These are phyloP conservation scores for Poecilia wingei DNA, from an alignment of 2,797 vertebrate genomes.

Conservation along the genomic window DNA sequence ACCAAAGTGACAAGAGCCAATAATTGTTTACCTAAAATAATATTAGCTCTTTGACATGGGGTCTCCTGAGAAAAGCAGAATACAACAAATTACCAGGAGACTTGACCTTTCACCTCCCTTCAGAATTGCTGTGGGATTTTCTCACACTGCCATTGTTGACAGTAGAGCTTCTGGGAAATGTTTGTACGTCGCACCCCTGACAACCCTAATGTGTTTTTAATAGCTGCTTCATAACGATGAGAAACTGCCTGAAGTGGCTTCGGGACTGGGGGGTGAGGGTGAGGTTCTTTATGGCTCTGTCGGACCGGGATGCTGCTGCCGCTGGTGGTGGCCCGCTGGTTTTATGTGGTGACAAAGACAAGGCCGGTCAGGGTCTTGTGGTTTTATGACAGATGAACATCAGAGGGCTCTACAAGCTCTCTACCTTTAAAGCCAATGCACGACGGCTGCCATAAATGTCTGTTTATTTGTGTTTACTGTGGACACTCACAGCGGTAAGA, in stretches of 20 bases:
- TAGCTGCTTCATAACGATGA: slow-evolving; percentile 80
- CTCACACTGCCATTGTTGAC: slow-evolving; percentile 41
- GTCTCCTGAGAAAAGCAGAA: slow-evolving; percentile 24
- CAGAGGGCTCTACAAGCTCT: slow-evolving; percentile 45
- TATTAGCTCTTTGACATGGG: slow-evolving; percentile 12
- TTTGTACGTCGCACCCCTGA: slow-evolving; percentile 60
- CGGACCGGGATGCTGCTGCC: slow-evolving; percentile 35
- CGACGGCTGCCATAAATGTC: slow-evolving; percentile 48
- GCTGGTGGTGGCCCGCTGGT: slow-evolving; percentile 57
- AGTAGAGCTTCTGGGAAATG: slow-evolving; percentile 60
- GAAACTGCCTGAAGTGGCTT: slow-evolving; percentile 69
- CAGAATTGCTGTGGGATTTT: slow-evolving; percentile 56
- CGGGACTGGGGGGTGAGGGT: slow-evolving; percentile 41
- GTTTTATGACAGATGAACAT: slow-evolving; percentile 69
- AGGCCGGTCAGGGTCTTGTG: slow-evolving; percentile 62
- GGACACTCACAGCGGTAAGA: slow-evolving; percentile 4
- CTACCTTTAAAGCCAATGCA: slow-evolving; percentile 52
- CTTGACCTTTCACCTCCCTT: slow-evolving; percentile 69
- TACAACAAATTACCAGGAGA: slow-evolving; percentile 54
- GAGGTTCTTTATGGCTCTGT: slow-evolving; percentile 59
- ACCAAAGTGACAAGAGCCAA: slow-evolving; percentile 47
- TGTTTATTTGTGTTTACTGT: slow-evolving; percentile 49
- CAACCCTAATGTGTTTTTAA: slow-evolving; percentile 80
- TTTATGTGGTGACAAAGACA: slow-evolving; percentile 67
- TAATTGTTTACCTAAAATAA: slow-evolving; percentile 30